These are phyloP conservation scores for Heliconius himera DNA, from an alignment of 1,140 invertebrate species.

Conservation along the genomic window DNA sequence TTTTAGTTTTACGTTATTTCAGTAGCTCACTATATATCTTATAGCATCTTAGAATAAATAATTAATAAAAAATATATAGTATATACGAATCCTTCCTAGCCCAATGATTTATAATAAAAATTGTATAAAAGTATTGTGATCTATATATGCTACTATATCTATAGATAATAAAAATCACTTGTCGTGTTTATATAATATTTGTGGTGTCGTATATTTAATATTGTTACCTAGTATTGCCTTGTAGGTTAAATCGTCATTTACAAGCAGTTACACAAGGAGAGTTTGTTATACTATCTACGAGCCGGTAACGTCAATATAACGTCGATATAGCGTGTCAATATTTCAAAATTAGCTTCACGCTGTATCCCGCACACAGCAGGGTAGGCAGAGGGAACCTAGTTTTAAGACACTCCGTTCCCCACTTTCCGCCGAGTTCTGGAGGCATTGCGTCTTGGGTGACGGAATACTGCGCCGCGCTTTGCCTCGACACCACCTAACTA, in stretches of 20 bases:
- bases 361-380: no score
- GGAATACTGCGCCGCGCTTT: no score
- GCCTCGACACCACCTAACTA: no score
- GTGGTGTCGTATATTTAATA: slow-evolving; percentile 31
- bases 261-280: background rate
- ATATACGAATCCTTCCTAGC: background rate
- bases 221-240: slow-evolving; percentile 37
- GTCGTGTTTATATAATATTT: slow-evolving; percentile 39
- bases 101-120: background rate
- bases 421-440: no score
- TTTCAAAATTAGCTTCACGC: background rate
- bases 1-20: background rate
- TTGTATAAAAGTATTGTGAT: background rate
- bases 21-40: background rate
- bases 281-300: background rate
- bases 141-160: background rate
- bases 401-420: no score
- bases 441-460: no score
- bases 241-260: background rate
- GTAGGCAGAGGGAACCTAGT: no score
- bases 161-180: slow-evolving; percentile 28
- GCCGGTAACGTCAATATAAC: background rate
- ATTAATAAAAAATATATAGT: background rate
- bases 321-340: no score
- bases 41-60: background rate